Evolutionary conservation across 2,113 vertebrate genomes (phyloP).

Genomic region (Noctilio leporinus): DNA sequence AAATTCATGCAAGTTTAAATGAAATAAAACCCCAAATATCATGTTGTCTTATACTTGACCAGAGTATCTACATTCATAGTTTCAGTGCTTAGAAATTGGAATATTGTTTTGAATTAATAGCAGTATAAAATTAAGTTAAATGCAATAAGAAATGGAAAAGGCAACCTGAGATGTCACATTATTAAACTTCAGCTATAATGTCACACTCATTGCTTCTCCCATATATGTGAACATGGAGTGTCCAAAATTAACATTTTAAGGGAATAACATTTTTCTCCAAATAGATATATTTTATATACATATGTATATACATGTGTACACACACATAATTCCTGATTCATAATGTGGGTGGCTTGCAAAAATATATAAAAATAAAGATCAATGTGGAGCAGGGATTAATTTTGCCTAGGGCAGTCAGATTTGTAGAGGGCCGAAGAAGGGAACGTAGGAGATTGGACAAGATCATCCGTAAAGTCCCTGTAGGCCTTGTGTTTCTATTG

Average conservation of each 20-base stretch:
- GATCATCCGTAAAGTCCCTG: not conserved
- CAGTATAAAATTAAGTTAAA: constrained; percentile 45
- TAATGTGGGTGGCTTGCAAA: constrained; percentile 33
- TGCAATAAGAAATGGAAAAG: constrained; percentile 18
- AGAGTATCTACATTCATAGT: not conserved
- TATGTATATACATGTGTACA: not conserved
- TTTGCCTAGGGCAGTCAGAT: not conserved
- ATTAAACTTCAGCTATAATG: not conserved
- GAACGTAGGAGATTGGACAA: not conserved
- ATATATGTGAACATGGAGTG: not conserved
- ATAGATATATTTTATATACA: not conserved
- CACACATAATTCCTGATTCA: not conserved
- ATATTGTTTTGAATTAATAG: constrained; percentile 45
- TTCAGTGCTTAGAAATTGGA: constrained; percentile 39
- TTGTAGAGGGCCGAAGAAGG: not conserved
- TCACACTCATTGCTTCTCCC: not conserved
- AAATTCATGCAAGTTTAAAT: not conserved
- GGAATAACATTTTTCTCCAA: constrained; percentile 4
- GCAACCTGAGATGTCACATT: not conserved
- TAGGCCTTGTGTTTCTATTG: not conserved
- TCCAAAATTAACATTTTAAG: not conserved
- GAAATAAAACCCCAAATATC: not conserved
- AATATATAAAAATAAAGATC: constrained; percentile 43
- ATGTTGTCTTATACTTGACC: not conserved
- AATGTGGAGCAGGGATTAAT: not conserved